Evolutionary conservation across 2,888 invertebrate genomes (phyloP), one percentile per base, ranked within the genome.

Genomic region (Chaetogeoica ovagalla): DNA sequence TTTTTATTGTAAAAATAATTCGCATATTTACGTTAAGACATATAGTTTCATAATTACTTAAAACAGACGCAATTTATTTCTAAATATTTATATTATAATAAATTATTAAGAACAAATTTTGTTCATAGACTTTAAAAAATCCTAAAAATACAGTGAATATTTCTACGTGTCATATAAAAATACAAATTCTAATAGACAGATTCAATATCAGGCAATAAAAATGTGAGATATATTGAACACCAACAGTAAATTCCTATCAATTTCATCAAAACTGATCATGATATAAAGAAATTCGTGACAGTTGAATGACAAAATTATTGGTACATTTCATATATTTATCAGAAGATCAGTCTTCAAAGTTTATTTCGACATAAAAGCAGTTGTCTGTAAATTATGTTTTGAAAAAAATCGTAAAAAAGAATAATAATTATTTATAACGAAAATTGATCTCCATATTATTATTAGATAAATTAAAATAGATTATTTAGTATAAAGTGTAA

Each of bases 281-380:
- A 7, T 59, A 59, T 21, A 59, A 59, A 59, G 23, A 59, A 59
- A n/a, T n/a, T 13, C 23, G 5, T 30, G 23, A 68, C 48, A 60
- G 13, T 43, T 23, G 43, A 17, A 21, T 39, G 43, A 23, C 17
- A 19, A 48, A 21, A 55, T 57, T 39, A 39, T 2, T 19, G 19
- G 6, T 72, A 71, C 4, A 7, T 4, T 43, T 43, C 43, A 55
- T 39, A 39, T 15, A 57, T 9, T 2, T 39, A 13, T 74, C 19
- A 30, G 59, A 57, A 76, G 23, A 43, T 76, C 75, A 76, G 75
- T 76, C 75, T 76, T 76, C 15, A 52, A 37, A 55, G 63, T 21
- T 66, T 48, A 48, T 39, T 37, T 63, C 17, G 19, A 55, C 19
- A 62, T 19, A 63, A 23, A 23, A 13, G 13, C 19, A 13, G 19